These are phyloP conservation scores for Drosophila punjabiensis DNA, from an alignment of 1,140 invertebrate species.

Conservation along the genomic window DNA sequence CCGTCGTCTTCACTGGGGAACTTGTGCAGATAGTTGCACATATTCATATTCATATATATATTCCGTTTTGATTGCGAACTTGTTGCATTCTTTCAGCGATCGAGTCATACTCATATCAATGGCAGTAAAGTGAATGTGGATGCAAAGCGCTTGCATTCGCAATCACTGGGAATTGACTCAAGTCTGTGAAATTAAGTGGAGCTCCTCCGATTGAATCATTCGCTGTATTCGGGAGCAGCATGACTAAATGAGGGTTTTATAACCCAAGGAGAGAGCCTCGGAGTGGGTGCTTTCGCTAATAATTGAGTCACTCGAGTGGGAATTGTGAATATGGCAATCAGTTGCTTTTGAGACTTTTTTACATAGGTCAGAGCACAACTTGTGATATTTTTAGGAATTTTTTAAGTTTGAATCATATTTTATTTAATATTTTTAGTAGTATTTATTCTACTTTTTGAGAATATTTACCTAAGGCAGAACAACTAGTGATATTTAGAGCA, in stretches of 20 bases:
- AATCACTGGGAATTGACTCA: conserved; percentile 28
- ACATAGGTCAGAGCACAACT: not conserved
- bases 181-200: conserved; percentile 12
- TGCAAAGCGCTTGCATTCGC: not conserved
- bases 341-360: conserved; percentile 3
- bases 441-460: too few relatives aligned
- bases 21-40: not conserved
- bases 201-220: conserved; percentile 14
- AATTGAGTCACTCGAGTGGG: not conserved
- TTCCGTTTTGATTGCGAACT: conserved; percentile 35
- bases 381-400: not conserved
- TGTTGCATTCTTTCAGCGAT: conserved; percentile 35
- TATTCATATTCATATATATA: not conserved
- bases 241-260: conserved; percentile 9
- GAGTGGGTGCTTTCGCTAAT: not conserved
- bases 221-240: not conserved
- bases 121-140: conserved; percentile 5
- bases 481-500: too few relatives aligned
- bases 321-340: not conserved
- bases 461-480: too few relatives aligned
- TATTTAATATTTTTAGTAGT: not conserved
- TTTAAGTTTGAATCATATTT: not conserved
- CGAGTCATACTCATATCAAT: conserved; percentile 40
- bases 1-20: conserved; percentile 9
- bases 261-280: conserved; percentile 11